These are phyloP conservation scores for Apamea crenata DNA, from an alignment of 2,888 invertebrate genomes.

Conservation along the genomic window DNA sequence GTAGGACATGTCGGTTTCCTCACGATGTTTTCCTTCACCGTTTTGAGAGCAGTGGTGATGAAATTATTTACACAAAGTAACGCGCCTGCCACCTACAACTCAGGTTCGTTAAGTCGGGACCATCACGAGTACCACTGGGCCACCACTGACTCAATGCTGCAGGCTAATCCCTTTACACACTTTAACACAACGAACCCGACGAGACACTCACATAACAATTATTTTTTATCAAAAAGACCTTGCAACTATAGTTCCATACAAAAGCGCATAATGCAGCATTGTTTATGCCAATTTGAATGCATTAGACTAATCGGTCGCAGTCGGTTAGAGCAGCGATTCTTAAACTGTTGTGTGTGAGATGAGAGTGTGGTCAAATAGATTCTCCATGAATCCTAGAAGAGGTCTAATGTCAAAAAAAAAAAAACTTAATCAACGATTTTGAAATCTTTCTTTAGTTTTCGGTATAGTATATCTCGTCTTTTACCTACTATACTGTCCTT, in stretches of 20 bases:
- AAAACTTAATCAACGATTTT: background rate
- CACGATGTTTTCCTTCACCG: too few species aligned
- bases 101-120: too few species aligned
- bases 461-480: background rate
- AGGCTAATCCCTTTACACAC: background rate
- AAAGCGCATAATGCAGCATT: conserved; percentile 69
- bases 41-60: too few species aligned
- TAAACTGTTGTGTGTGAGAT: conserved; percentile 10
- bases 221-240: conserved; percentile 67
- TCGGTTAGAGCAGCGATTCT: conserved; percentile 34
- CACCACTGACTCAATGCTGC: background rate
- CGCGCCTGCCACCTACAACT: background rate
- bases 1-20: too few species aligned
- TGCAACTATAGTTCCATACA: conserved; percentile 55
- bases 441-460: background rate
- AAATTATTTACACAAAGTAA: background rate
- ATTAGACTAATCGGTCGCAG: conserved; percentile 64
- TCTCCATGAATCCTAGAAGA: background rate
- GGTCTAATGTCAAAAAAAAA: too few species aligned
- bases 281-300: conserved; percentile 74
- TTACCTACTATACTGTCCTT: background rate
- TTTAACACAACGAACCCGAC: conserved; percentile 5
- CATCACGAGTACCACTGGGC: too few species aligned
- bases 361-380: background rate
- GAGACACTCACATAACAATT: conserved; percentile 42